Evolutionary conservation across 2,113 vertebrate genomes (phyloP).

Genomic region (Microtus ochrogaster): DNA sequence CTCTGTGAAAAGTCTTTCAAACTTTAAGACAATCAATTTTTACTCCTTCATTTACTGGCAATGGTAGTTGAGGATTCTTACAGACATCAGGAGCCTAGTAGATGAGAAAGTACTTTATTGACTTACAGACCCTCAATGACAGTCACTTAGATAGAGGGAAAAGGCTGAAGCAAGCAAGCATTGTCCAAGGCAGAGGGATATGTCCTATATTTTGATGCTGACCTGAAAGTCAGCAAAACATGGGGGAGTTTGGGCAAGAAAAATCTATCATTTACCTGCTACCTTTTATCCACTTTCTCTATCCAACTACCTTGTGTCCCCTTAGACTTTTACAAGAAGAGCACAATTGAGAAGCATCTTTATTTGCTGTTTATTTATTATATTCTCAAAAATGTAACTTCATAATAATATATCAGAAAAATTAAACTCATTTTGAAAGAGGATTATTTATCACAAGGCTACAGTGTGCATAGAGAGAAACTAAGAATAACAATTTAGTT

Average conservation of each 20-base stretch:
- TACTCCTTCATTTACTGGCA: neutral
- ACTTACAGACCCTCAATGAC: neutral
- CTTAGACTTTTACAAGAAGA: neutral
- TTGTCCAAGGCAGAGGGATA: neutral
- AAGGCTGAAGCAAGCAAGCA: neutral
- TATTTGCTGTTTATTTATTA: constrained; percentile 24
- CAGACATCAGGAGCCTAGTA: neutral
- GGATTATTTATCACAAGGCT: constrained; percentile 43
- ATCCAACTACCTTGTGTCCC: neutral
- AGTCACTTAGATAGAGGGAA: neutral
- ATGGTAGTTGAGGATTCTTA: neutral
- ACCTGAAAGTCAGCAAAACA: neutral
- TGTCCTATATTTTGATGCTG: neutral
- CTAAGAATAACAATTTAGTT: constrained; percentile 55
- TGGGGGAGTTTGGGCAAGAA: neutral
- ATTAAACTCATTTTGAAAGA: constrained; percentile 31
- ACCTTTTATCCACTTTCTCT: neutral
- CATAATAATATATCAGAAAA: constrained; percentile 69
- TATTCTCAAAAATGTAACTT: neutral
- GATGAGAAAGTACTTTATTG: neutral
- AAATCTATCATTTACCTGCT: neutral
- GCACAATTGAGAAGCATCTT: constrained; percentile 46
- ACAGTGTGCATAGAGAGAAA: neutral
- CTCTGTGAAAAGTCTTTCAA: neutral
- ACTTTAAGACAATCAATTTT: neutral